phyloP scores from a whole-genome alignment of 2,113 vertebrate genomes.

The Colaptes auratus region DNA sequence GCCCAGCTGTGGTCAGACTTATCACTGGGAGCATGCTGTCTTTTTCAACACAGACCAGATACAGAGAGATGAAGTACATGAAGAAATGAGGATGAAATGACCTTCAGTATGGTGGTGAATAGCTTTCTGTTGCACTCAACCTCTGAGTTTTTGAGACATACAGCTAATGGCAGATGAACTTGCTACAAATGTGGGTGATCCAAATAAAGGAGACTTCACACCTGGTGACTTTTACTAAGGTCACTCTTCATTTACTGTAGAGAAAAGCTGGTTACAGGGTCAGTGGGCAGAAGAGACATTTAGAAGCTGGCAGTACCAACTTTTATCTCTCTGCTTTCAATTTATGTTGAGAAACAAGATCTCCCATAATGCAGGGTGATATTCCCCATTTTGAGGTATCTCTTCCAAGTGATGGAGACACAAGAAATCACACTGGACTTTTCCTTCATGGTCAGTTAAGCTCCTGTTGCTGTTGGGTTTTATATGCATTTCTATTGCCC shows the following conservation, averaged over 20 bases:
- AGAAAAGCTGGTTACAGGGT: neutral
- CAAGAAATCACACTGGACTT: neutral
- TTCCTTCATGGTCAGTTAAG: neutral
- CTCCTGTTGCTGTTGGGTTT: neutral
- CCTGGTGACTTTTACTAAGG: neutral
- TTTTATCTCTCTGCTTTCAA: neutral
- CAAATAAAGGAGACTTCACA: neutral
- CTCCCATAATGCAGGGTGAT: neutral
- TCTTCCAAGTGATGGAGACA: neutral
- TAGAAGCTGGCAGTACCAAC: neutral
- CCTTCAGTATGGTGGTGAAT: neutral
- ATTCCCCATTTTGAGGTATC: neutral
- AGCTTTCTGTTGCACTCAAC: neutral
- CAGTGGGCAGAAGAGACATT: neutral
- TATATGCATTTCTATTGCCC: neutral
- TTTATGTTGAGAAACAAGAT: neutral
- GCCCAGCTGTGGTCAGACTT: neutral
- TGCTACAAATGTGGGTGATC: neutral
- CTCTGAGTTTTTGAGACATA: neutral
- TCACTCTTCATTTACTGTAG: neutral
- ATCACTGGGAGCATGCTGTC: neutral
- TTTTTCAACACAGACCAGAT: neutral
- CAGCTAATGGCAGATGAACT: neutral
- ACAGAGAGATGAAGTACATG: neutral
- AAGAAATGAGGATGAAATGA: slow-evolving; percentile 7